Percentiles rank a stretch among this genome's conserved stretches.
These are phyloP conservation scores for Perca flavescens DNA, from an alignment of 2,113 vertebrate genomes.

Conservation along the genomic window DNA sequence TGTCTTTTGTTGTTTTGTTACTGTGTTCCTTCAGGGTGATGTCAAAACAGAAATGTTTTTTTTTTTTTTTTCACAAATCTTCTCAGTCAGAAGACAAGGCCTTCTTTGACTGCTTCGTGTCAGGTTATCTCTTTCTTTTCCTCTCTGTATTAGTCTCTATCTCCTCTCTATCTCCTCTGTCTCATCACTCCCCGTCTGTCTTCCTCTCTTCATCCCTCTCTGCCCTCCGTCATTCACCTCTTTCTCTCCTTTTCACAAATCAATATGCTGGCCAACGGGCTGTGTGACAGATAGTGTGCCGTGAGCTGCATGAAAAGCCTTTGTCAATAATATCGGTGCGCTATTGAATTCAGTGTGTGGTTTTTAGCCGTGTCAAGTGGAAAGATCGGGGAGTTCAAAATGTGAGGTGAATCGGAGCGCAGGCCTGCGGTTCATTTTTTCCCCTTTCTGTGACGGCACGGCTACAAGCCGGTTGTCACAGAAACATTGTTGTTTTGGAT, in stretches of 20 bases:
- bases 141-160: conserved; percentile 34
- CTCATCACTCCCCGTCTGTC: conserved; percentile 17
- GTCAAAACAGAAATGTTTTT: conserved; percentile 47
- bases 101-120: conserved; percentile 44
- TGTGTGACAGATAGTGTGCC: conserved; percentile 71
- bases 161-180: conserved; percentile 13
- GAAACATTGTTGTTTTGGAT: conserved; percentile 32
- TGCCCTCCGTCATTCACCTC: conserved; percentile 54
- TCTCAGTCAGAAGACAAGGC: conserved; percentile 25
- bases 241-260: conserved; percentile 63
- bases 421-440: conserved; percentile 29
- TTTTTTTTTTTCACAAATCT: background rate
- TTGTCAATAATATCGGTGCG: conserved; percentile 71
- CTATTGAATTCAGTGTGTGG: conserved; percentile 67
- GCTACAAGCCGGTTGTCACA: conserved; percentile 36
- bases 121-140: conserved; percentile 29
- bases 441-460: conserved; percentile 28
- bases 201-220: conserved; percentile 39
- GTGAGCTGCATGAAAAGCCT: conserved; percentile 72
- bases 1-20: conserved; percentile 8
- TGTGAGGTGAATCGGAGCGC: conserved; percentile 52
- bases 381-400: conserved; percentile 63
- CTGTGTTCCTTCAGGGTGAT: conserved; percentile 40
- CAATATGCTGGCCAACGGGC: conserved; percentile 72
- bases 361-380: conserved; percentile 71